phyloP scores from a whole-genome alignment of 2,113 vertebrate species.

The Ochotona curzoniae region DNA sequence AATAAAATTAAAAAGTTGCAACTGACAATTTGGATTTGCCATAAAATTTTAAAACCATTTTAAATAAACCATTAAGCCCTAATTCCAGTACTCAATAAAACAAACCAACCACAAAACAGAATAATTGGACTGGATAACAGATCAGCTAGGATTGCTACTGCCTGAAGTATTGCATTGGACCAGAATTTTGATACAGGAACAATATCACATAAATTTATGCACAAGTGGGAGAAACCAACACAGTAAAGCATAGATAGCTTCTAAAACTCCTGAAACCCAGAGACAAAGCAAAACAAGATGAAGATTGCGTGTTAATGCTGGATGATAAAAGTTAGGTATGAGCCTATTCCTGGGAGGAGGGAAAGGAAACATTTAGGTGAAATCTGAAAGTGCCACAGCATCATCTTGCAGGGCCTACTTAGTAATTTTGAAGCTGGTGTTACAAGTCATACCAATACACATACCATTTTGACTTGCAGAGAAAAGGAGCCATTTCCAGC shows the following conservation, averaged over 20 bases:
- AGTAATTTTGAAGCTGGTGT: background rate
- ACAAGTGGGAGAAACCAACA: background rate
- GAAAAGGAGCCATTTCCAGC: background rate
- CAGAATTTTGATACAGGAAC: background rate
- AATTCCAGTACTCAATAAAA: background rate
- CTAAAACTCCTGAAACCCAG: background rate
- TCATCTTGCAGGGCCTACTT: background rate
- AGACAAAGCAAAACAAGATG: background rate
- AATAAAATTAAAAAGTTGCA: background rate
- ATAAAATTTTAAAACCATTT: background rate
- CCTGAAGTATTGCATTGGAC: background rate
- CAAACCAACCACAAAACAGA: background rate
- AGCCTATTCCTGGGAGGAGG: background rate
- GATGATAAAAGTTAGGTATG: background rate
- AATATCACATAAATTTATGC: background rate
- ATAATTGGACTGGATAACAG: background rate
- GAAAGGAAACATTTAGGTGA: background rate
- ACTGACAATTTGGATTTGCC: background rate
- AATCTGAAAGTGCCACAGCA: background rate
- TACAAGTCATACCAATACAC: background rate
- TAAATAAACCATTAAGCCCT: background rate
- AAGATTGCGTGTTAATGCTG: background rate
- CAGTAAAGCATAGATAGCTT: background rate
- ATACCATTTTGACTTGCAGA: background rate
- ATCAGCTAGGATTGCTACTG: background rate